phyloP scores from a whole-genome alignment of 2,888 invertebrate genomes.

The Ochropleura leucogaster region DNA sequence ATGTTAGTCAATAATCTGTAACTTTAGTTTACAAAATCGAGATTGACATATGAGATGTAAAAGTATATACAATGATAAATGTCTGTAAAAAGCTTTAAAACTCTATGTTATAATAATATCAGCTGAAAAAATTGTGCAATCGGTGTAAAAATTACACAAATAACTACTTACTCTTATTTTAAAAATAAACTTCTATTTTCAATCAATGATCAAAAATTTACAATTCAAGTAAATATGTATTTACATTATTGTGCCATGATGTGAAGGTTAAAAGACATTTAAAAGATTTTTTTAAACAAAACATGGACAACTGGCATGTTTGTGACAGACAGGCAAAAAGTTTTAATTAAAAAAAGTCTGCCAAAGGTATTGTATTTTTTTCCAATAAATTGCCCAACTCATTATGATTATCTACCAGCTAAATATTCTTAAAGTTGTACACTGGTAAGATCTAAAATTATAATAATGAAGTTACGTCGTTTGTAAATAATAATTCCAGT shows the following conservation, averaged over 20 bases:
- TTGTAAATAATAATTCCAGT: neutral
- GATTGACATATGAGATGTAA: conserved; percentile 68
- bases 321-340: neutral
- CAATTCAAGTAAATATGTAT: conserved; percentile 11
- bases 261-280: neutral
- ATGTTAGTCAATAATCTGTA: conserved; percentile 68
- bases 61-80: conserved; percentile 68
- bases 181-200: conserved; percentile 22
- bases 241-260: conserved; percentile 34
- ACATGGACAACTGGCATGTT: neutral
- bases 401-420: neutral
- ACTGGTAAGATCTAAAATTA: neutral
- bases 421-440: neutral
- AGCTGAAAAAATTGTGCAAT: conserved; percentile 52
- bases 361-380: neutral
- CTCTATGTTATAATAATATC: conserved; percentile 38
- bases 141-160: conserved; percentile 58
- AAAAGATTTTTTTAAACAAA: neutral
- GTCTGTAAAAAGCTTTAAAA: conserved; percentile 70
- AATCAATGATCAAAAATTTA: conserved; percentile 15
- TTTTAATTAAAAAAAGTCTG: neutral
- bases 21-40: conserved; percentile 74
- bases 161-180: conserved; percentile 39
- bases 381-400: neutral
- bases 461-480: neutral